Base-by-base conservation (phyloP, 2,113 vertebrate genomes). In the Ctenomys sociabilis region DNA sequence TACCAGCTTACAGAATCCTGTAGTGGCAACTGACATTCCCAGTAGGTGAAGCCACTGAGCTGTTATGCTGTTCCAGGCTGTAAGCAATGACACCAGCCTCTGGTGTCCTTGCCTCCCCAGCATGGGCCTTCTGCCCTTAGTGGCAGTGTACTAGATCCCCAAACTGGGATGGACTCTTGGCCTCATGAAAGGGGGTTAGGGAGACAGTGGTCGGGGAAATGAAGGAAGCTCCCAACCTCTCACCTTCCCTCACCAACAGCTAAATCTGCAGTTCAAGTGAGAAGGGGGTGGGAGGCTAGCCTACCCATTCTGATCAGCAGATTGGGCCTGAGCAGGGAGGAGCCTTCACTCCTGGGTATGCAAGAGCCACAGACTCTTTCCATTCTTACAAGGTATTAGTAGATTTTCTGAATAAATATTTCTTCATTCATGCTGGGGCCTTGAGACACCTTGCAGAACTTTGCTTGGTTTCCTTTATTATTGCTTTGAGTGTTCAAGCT, bases 391-490 rank as follows among this genome's bases (percentile, higher is more conserved):
- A 63, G 2, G 35, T 54, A 54, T 88, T 63, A 85, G 13, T 64
- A 88, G 35, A 30, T 64, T 54, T 88, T 85, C 81, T 73, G 35
- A 95, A 45, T 78, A 70, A 89, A 28, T 70, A 72, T 89, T 64
- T 92, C 43, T 86, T 78, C 35, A 43, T 57, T 52, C 16, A 49
- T 11, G 45, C 0, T 35, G 16, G 57, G 13, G 82, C 66, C 57
- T 85, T 94, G 40, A 30, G 28, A 70, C 28, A 70, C 19, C 22
- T 93, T 40, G 6, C 40, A 89, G 54, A 94, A 80, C 52, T 81
- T 68, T 75, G 37, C 61, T 45, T 90, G 30, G 7, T 54, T 57
- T 63, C 40, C 78, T 93, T 37, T 12, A 52, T 57, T 78, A 21
- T 32, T 26, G 17, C 35, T 32, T 22, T 9, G 3, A 13, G 45